A percentile compares a stretch with the other conserved stretches of the same genome.
These are phyloP conservation scores for Blastomussa wellsi DNA, from an alignment of 92 coral and sea anemone genomes.

Conservation along the genomic window DNA sequence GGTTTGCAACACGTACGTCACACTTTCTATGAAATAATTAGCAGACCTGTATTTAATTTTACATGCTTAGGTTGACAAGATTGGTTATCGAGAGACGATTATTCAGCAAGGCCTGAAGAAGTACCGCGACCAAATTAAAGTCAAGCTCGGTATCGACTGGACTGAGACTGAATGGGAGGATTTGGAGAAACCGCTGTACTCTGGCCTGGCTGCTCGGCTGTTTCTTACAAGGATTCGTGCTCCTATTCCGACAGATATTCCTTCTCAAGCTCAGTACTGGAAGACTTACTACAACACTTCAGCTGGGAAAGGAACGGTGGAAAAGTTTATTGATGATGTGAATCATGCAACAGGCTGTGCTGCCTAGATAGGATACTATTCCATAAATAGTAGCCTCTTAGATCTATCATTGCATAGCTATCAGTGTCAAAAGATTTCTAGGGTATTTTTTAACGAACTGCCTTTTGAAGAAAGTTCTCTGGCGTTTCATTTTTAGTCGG, in stretches of 20 bases:
- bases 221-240: conserved; percentile 57
- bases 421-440: background rate
- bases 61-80: background rate
- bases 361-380: background rate
- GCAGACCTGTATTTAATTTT: background rate
- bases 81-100: conserved; percentile 48
- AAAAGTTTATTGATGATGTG: conserved; percentile 69
- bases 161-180: conserved; percentile 58
- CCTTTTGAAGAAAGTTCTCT: background rate
- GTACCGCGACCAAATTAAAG: conserved; percentile 39
- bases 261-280: conserved; percentile 69
- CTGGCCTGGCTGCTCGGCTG: conserved; percentile 82
- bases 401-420: no score
- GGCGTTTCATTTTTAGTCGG: background rate
- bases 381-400: background rate
- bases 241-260: conserved; percentile 52
- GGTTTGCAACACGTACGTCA: no score
- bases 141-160: conserved; percentile 61
- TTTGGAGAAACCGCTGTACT: conserved; percentile 66
- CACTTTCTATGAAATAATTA: no score
- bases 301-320: conserved; percentile 66
- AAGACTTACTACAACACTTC: conserved; percentile 70
- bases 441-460: background rate
- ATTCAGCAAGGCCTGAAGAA: conserved; percentile 47
- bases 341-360: conserved; percentile 66